These are phyloP conservation scores for Gadus chalcogrammus DNA, from an alignment of 2,113 vertebrate genomes.

Conservation along the genomic window DNA sequence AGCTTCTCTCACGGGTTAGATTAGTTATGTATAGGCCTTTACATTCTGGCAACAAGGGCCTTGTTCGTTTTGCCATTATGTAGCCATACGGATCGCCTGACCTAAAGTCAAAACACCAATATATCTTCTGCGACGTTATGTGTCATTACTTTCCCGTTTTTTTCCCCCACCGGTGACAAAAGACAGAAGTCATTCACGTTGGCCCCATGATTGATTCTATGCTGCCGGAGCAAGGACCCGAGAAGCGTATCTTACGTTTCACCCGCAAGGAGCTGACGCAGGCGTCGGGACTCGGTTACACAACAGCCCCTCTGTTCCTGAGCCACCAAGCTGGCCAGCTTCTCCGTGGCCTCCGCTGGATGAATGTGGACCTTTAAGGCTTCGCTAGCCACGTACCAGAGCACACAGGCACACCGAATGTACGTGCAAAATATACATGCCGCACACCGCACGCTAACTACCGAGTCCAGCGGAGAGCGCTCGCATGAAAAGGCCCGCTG, in stretches of 20 bases:
- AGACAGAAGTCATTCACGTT: slow-evolving; percentile 17
- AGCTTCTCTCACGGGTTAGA: no score
- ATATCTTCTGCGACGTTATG: slow-evolving; percentile 5
- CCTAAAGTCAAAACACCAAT: slow-evolving; percentile 29
- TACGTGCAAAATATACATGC: no score
- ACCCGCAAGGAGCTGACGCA: slow-evolving; percentile 61
- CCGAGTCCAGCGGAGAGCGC: no score
- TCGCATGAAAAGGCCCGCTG: no score
- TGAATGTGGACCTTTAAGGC: slow-evolving; percentile 70
- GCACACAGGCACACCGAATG: slow-evolving; percentile 10
- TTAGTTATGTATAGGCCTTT: no score
- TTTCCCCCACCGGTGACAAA: not conserved
- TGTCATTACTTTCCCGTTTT: not conserved
- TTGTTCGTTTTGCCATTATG: slow-evolving; percentile 26
- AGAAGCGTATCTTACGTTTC: slow-evolving; percentile 43
- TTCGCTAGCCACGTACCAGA: slow-evolving; percentile 6
- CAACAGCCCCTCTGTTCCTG: slow-evolving; percentile 68
- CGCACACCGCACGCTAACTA: no score
- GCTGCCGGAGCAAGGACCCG: slow-evolving; percentile 33
- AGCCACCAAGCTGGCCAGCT: slow-evolving; percentile 46
- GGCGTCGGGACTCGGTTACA: slow-evolving; percentile 47
- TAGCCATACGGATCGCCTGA: slow-evolving; percentile 36
- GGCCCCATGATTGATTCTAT: slow-evolving; percentile 23
- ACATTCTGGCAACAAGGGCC: no score
- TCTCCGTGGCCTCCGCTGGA: slow-evolving; percentile 57